phyloP scores from a whole-genome alignment of 2,113 vertebrate genomes.

The Gallinago undulata region DNA sequence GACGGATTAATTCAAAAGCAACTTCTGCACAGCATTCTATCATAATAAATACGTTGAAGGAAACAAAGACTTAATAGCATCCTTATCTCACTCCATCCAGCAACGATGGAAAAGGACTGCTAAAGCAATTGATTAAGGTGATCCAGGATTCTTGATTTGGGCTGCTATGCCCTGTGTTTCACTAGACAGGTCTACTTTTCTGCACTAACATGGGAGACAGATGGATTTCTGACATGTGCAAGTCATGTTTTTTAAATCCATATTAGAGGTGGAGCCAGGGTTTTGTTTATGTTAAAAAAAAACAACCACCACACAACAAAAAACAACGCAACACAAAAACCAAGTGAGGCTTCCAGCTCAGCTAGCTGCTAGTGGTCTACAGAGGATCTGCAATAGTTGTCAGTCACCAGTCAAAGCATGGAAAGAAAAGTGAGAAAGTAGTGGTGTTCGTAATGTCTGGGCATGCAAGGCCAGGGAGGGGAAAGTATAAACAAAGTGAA shows the following conservation, averaged over 20 bases:
- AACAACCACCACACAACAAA: too few species aligned
- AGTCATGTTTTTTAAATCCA: background rate
- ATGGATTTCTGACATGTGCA: background rate
- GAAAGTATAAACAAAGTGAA: background rate
- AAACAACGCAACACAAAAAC: background rate
- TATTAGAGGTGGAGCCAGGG: background rate
- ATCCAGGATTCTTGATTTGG: background rate
- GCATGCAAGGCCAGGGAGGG: background rate
- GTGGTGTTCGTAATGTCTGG: background rate
- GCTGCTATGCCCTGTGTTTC: background rate
- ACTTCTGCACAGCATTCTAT: background rate
- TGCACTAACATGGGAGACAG: background rate
- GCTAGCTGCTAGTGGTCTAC: background rate
- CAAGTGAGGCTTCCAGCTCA: background rate
- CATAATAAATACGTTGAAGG: background rate
- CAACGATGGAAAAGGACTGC: background rate
- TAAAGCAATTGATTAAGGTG: background rate
- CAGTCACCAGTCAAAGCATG: background rate
- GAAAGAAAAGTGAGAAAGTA: background rate
- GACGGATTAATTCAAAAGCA: background rate
- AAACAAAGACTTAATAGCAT: background rate
- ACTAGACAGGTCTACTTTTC: background rate
- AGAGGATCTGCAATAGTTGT: background rate
- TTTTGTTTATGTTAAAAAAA: background rate
- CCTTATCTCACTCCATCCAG: background rate